Conservation (phyloP, 2,113 vertebrate genomes). For the Channa argus region DNA sequence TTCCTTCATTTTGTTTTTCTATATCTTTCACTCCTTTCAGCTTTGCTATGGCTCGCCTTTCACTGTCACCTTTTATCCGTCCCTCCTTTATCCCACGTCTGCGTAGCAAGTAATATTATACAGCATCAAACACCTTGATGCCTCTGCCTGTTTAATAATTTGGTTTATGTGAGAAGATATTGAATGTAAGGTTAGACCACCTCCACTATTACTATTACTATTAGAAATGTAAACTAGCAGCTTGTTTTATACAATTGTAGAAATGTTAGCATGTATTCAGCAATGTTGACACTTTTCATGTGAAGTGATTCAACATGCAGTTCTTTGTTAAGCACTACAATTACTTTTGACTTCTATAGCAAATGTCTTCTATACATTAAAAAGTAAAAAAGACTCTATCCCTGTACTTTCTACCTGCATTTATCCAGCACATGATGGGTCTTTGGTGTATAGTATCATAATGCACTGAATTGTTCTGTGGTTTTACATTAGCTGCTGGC, state of each 20-base stretch:
- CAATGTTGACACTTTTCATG: no score
- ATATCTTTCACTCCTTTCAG: neutral
- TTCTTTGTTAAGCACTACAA: no score
- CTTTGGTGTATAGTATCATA: neutral
- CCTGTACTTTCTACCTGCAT: neutral
- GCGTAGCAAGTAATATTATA: constrained; percentile 13
- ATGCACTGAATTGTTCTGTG: neutral
- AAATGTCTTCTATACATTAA: no score
- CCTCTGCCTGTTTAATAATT: no score
- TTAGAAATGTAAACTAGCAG: no score
- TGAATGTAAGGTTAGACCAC: neutral
- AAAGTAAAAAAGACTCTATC: neutral
- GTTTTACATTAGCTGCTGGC: constrained; percentile 88
- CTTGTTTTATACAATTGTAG: no score
- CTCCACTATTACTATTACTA: neutral
- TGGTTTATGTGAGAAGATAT: neutral
- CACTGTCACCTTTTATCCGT: constrained; percentile 6
- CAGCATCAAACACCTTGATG: constrained; percentile 4
- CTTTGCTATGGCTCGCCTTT: constrained; percentile 19
- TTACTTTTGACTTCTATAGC: no score
- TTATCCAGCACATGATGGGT: neutral
- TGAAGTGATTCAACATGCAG: no score
- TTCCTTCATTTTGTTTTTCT: constrained; percentile 17
- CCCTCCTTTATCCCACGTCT: constrained; percentile 13
- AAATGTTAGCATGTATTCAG: no score